Evolutionary conservation across 2,888 invertebrate genomes (phyloP).

Genomic region (Dione juno): DNA sequence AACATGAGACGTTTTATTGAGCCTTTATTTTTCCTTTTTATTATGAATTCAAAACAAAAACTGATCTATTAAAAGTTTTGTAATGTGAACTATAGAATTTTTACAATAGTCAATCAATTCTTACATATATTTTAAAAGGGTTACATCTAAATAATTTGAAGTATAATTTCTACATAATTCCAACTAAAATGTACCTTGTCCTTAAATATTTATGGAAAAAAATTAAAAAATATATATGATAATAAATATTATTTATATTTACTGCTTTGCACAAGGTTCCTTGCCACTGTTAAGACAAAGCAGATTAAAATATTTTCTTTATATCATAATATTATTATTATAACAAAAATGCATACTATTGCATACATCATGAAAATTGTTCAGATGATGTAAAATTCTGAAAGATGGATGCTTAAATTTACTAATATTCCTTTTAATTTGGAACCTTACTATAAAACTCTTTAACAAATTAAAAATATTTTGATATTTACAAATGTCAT

Average conservation of each 20-base stretch:
- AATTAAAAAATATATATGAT: no score
- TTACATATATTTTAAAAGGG: neutral
- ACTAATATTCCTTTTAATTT: neutral
- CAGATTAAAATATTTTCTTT: constrained; percentile 1
- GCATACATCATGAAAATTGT: neutral
- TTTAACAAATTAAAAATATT: neutral
- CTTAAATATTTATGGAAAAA: no score
- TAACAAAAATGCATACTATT: neutral
- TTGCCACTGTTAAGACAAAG: neutral
- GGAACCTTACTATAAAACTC: no score
- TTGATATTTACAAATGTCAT: constrained; percentile 7
- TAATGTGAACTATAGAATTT: neutral
- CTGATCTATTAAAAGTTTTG: no score
- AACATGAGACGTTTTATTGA: constrained; percentile 37
- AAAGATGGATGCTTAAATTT: no score
- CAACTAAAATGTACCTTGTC: no score
- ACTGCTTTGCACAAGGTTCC: neutral
- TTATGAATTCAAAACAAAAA: neutral
- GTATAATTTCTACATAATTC: no score
- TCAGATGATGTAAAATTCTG: no score
- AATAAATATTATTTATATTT: no score
- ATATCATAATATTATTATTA: neutral
- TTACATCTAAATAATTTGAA: no score
- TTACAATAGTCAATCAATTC: neutral
- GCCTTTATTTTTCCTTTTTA: constrained; percentile 39